Evolutionary conservation across 64 coral and sea anemone species (phyloP).

Genomic region (Pocillopora verrucosa): DNA sequence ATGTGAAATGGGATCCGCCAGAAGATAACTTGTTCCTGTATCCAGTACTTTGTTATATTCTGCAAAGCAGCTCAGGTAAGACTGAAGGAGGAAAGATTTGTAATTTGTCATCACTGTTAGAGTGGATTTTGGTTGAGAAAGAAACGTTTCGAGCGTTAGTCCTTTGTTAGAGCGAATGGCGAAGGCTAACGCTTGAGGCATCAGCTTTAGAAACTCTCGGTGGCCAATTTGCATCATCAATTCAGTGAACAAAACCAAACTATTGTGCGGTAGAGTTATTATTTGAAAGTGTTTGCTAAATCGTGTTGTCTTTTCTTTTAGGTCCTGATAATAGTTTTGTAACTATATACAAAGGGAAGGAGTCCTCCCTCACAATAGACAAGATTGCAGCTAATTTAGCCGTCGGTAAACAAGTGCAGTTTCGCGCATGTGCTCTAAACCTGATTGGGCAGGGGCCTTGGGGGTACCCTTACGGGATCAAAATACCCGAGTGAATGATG

Average conservation of each 20-base stretch:
- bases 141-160: too few relatives aligned
- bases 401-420: conserved; percentile 73
- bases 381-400: conserved; percentile 34
- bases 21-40: conserved; percentile 73
- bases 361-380: conserved; percentile 47
- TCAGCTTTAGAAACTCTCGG: too few relatives aligned
- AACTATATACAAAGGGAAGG: conserved; percentile 75
- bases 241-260: too few relatives aligned
- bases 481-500: conserved; percentile 55
- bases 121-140: too few relatives aligned
- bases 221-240: too few relatives aligned
- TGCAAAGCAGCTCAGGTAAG: conserved; percentile 85
- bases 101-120: too few relatives aligned
- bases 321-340: conserved; percentile 78
- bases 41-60: conserved; percentile 59
- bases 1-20: conserved; percentile 74
- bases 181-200: too few relatives aligned
- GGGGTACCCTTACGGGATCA: conserved; percentile 83
- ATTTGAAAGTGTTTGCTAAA: too few relatives aligned
- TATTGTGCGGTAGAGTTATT: too few relatives aligned
- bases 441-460: conserved; percentile 72
- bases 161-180: too few relatives aligned
- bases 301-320: conserved; percentile 18
- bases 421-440: conserved; percentile 87
- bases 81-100: background rate